These are phyloP conservation scores for Betta splendens DNA, from an alignment of 2,797 vertebrate genomes.

Conservation along the genomic window DNA sequence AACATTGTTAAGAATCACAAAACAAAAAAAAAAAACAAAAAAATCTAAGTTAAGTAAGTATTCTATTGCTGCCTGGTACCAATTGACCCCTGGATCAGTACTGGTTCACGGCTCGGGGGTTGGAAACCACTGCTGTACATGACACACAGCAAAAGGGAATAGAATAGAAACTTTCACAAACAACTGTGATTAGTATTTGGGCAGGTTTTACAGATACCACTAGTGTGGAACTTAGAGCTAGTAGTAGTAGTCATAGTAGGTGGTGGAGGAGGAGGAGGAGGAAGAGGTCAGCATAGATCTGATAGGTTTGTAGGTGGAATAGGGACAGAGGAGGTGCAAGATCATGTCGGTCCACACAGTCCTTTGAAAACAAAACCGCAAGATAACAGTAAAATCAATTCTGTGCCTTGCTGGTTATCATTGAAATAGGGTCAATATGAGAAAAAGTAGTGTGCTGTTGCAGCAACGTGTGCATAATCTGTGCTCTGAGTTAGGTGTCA, in stretches of 20 bases:
- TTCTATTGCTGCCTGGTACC: too few relatives aligned
- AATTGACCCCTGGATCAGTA: too few relatives aligned
- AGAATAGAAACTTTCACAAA: not conserved
- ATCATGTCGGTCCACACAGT: not conserved
- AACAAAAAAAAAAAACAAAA: too few relatives aligned
- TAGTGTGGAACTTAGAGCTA: not conserved
- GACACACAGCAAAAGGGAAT: not conserved
- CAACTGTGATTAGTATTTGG: too few relatives aligned
- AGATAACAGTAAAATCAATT: conserved; percentile 16
- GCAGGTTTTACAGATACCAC: not conserved
- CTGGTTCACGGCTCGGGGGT: too few relatives aligned
- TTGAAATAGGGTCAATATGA: conserved; percentile 1
- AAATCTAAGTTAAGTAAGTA: too few relatives aligned
- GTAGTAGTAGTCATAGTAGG: too few relatives aligned
- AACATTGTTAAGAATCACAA: too few relatives aligned
- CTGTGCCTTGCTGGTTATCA: conserved; percentile 19
- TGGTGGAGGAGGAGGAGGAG: not conserved
- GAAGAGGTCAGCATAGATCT: conserved; percentile 4
- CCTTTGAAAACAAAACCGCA: conserved; percentile 9
- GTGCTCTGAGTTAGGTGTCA: conserved; percentile 67
- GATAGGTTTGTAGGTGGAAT: conserved; percentile 4
- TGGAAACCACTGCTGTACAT: too few relatives aligned
- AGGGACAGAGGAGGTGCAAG: not conserved
- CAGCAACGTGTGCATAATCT: conserved; percentile 62
- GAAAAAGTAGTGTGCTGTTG: conserved; percentile 41